These are phyloP conservation scores for Hirtodrosophila confusa DNA, from an alignment of 2,888 invertebrate species.

Conservation along the genomic window DNA sequence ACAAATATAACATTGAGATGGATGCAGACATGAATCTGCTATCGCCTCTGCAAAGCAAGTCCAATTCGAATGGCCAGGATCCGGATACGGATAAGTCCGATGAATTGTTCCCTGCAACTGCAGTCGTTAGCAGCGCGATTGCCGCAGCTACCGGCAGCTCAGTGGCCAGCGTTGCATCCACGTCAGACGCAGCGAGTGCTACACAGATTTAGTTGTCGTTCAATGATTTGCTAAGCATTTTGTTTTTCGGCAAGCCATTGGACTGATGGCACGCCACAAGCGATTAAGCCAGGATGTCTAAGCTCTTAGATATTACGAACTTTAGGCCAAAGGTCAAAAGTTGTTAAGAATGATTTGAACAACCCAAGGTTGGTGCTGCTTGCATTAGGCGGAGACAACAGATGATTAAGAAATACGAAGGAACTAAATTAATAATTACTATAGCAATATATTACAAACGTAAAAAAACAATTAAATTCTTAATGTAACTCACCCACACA, in stretches of 20 bases:
- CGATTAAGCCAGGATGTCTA: conserved; percentile 24
- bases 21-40: conserved; percentile 41
- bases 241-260: conserved; percentile 80
- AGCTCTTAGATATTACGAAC: conserved; percentile 48
- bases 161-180: conserved; percentile 51
- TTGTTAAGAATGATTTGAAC: conserved; percentile 38
- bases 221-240: conserved; percentile 82
- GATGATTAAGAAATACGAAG: conserved; percentile 17
- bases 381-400: conserved; percentile 27
- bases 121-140: conserved; percentile 23
- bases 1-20: conserved; percentile 48
- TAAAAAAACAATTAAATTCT: conserved; percentile 29
- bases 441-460: conserved; percentile 40
- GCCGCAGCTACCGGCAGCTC: conserved; percentile 37
- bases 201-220: conserved; percentile 83
- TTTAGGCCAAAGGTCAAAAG: conserved; percentile 76
- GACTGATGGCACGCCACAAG: conserved; percentile 53
- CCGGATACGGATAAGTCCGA: conserved; percentile 14
- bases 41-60: conserved; percentile 28
- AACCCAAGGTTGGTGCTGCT: conserved; percentile 73
- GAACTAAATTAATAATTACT: conserved; percentile 48
- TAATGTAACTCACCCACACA: conserved; percentile 37
- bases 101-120: conserved; percentile 38
- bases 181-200: conserved; percentile 72
- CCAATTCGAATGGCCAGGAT: conserved; percentile 44